These are phyloP conservation scores for Holocentrus rufus DNA, from an alignment of 2,797 vertebrate species.

Conservation along the genomic window DNA sequence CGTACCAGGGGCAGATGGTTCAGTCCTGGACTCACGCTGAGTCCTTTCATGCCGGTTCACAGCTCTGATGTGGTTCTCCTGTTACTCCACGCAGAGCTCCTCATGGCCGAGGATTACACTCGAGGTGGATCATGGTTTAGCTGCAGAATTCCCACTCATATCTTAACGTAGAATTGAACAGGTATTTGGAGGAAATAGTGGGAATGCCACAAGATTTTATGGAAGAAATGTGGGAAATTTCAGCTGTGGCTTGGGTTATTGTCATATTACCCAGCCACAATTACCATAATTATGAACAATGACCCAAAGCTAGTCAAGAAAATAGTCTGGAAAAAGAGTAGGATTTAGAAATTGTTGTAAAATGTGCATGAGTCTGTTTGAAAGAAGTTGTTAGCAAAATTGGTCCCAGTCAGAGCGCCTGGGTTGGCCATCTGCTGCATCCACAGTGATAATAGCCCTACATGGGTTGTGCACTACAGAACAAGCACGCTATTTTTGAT, in stretches of 20 bases:
- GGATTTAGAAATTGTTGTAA: conserved; percentile 21
- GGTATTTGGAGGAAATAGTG: too few species aligned
- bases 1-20: conserved; percentile 66
- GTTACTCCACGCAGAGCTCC: conserved; percentile 44
- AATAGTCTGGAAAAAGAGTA: conserved; percentile 11
- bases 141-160: conserved; percentile 41
- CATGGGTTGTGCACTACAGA: conserved; percentile 1
- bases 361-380: conserved; percentile 60
- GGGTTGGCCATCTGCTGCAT: conserved; percentile 69
- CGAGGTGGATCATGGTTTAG: background rate
- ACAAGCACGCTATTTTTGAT: conserved; percentile 1
- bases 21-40: conserved; percentile 56
- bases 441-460: conserved; percentile 30
- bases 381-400: conserved; percentile 54
- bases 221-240: background rate
- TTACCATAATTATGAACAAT: conserved; percentile 9
- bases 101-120: conserved; percentile 30
- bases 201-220: too few species aligned
- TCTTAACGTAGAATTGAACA: background rate
- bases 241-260: background rate
- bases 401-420: conserved; percentile 31
- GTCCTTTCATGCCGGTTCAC: conserved; percentile 57
- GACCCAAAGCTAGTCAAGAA: conserved; percentile 40
- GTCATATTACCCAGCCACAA: conserved; percentile 21
- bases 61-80: conserved; percentile 48